These are phyloP conservation scores for Synanthedon tipuliformis DNA, from an alignment of 2,888 invertebrate species.

Conservation along the genomic window DNA sequence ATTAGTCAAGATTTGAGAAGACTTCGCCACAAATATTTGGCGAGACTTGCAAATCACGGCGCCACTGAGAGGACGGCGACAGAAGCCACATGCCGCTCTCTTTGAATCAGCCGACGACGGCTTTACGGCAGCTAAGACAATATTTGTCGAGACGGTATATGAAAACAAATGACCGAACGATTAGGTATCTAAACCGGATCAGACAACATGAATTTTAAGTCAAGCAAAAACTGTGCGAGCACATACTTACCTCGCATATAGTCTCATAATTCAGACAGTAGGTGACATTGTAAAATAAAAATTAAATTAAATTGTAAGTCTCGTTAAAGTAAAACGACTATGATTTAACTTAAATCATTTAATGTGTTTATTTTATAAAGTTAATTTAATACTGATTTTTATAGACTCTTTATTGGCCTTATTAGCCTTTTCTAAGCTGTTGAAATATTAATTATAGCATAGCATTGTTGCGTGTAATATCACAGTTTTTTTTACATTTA, in stretches of 20 bases:
- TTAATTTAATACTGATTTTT: too few relatives aligned
- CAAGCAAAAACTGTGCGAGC: not conserved
- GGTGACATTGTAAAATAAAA: too few relatives aligned
- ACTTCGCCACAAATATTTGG: slow-evolving; percentile 54
- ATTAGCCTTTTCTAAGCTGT: too few relatives aligned
- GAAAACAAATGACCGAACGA: slow-evolving; percentile 66
- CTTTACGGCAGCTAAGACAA: slow-evolving; percentile 56
- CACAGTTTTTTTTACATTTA: too few relatives aligned
- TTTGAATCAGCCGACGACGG: slow-evolving; percentile 31
- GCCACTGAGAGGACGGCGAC: slow-evolving; percentile 24
- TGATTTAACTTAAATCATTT: too few relatives aligned
- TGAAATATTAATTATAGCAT: too few relatives aligned
- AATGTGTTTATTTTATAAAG: too few relatives aligned
- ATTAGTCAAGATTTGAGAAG: slow-evolving; percentile 46
- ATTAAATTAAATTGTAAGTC: too few relatives aligned
- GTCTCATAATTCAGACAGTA: not conserved
- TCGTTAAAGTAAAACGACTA: too few relatives aligned
- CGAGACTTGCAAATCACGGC: slow-evolving; percentile 56
- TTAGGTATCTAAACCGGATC: slow-evolving; percentile 30
- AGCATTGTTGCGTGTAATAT: too few relatives aligned
- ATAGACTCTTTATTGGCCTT: too few relatives aligned
- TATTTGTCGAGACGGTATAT: slow-evolving; percentile 53
- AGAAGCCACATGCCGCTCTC: slow-evolving; percentile 22
- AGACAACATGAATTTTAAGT: not conserved
- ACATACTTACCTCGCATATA: not conserved